Evolutionary conservation across 2,113 vertebrate species (phyloP).

Genomic region (Scatophagus argus): DNA sequence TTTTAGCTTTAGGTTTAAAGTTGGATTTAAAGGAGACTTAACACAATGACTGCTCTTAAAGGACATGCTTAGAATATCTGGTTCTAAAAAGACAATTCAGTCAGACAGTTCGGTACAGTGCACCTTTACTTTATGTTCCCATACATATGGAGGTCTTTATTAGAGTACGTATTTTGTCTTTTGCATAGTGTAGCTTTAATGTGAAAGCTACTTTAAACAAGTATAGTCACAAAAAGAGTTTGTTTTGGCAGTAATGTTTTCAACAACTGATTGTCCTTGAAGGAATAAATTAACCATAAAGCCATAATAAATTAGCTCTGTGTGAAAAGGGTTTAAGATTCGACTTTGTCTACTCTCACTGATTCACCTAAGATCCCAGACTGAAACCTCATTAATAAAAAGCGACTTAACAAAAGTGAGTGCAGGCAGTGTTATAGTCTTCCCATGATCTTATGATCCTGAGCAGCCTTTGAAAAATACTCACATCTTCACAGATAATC

Average conservation of each 20-base stretch:
- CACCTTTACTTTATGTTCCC: too few relatives aligned
- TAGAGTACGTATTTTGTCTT: neutral
- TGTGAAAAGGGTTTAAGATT: neutral
- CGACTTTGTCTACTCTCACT: neutral
- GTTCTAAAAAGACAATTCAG: too few relatives aligned
- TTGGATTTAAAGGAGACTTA: neutral
- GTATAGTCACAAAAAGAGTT: too few relatives aligned
- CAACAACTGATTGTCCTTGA: neutral
- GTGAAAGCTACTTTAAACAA: too few relatives aligned
- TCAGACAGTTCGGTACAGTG: too few relatives aligned
- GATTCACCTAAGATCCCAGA: slow-evolving; percentile 10
- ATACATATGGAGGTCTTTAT: too few relatives aligned
- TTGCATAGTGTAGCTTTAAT: neutral
- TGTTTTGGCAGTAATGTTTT: neutral
- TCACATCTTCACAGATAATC: neutral
- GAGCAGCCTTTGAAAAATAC: slow-evolving; percentile 16
- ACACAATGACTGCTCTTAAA: neutral
- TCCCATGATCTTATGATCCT: slow-evolving; percentile 37
- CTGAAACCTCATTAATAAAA: slow-evolving; percentile 19
- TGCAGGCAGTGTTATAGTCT: slow-evolving; percentile 7
- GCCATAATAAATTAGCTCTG: too few relatives aligned
- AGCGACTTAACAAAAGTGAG: neutral
- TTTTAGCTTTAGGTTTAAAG: neutral
- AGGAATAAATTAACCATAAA: too few relatives aligned
- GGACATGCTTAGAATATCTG: too few relatives aligned